A percentile compares a stretch with the other conserved stretches of the same genome.
phyloP scores from a whole-genome alignment of 2,797 vertebrate genomes.

The Anas acuta region DNA sequence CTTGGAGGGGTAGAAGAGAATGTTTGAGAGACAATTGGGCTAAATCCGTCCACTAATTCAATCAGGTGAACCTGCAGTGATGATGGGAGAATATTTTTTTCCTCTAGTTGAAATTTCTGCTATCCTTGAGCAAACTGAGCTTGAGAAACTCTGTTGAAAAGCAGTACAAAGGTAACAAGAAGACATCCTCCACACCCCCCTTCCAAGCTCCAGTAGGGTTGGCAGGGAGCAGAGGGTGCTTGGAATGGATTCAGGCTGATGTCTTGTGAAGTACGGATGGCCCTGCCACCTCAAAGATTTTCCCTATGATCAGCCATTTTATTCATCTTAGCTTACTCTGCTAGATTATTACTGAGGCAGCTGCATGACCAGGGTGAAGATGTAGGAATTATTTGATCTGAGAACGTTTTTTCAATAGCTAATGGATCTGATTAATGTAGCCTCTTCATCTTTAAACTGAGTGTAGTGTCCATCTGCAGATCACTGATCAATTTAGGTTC shows the following conservation, averaged over 20 bases:
- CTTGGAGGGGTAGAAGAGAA: background rate
- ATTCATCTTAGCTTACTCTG: background rate
- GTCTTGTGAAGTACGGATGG: background rate
- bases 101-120: background rate
- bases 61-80: background rate
- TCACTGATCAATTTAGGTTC: background rate
- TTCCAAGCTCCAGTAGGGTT: background rate
- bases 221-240: background rate
- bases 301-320: background rate
- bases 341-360: background rate
- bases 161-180: background rate
- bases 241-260: background rate
- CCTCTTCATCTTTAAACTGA: background rate
- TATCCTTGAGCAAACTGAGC: background rate
- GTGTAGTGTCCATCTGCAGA: background rate
- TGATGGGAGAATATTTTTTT: background rate
- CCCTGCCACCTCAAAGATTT: background rate
- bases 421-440: slow-evolving; percentile 10
- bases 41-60: background rate
- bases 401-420: background rate
- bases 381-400: background rate
- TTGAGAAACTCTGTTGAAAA: background rate
- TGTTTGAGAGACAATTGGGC: background rate
- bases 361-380: background rate
- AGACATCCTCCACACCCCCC: no score